Base-by-base conservation (phyloP, 2,113 vertebrate genomes). In the Oncorhynchus keta region DNA sequence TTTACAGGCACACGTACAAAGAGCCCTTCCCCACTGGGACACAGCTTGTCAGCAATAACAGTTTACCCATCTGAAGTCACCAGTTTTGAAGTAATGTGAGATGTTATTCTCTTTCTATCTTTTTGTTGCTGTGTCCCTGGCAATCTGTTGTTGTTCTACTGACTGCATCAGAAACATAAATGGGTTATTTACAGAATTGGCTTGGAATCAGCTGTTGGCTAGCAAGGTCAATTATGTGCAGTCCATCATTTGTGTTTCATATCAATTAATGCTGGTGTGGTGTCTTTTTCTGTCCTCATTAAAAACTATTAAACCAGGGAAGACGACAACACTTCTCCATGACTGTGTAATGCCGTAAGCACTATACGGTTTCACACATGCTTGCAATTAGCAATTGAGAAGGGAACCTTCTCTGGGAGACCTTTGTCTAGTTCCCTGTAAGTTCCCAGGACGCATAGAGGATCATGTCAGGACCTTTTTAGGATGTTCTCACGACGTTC, bases 1-100 rank as follows among this genome's bases (percentile, higher is more conserved):
- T 72, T 67, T 76, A 68, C 32, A 68, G 74, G 30, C 48, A 68
- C 45, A 45, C 9, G 72, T 45, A 45, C 22, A 6, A 70, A 62
- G 57, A 45, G 39, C n/a, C 30, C 45, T 3, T 28, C 78, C 57
- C 73, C 13, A 14, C 35, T 16, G 30, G 5, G 66, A n/a, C 45
- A 16, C 51, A 45, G 67, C 18, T 6, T 18, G 16, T 68, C 18
- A 32, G 30, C 30, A 20, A 35, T 68, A 68, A 68, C 18, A 35
- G 59, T 9, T 62, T 22, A 45, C 39, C 9, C 39, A 45, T 22
- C 59, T 9, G 20, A 22, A 45, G 39, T 45, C 39, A 11, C 39
- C 39, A 9, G 59, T n/a, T 62, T 62, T 62, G 6, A 62, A 22
- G 59, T n/a, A 24, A 62, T 62, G 39, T 45, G 39, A 45, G 39